A percentile compares a stretch with the other conserved stretches of the same genome.
Conservation (phyloP, 1,140 invertebrate genomes). For the Drosophila orosa region DNA sequence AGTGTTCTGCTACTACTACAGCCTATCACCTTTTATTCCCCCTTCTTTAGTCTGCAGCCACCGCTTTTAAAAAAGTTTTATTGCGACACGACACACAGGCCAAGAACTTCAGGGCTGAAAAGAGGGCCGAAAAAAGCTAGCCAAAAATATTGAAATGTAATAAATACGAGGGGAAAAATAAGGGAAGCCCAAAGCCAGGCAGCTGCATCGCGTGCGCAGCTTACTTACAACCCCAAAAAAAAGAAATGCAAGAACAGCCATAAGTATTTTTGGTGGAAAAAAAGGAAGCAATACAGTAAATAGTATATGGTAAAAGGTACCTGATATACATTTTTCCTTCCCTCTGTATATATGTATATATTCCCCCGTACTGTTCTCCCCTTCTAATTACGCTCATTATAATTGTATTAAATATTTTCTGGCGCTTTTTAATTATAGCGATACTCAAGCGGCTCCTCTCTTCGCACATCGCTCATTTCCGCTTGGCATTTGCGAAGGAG, state of each 20-base stretch:
- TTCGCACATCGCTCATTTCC: slow-evolving; percentile 31
- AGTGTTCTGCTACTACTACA: not conserved
- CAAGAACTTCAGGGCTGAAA: not conserved
- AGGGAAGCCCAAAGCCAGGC: not conserved
- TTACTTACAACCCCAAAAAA: slow-evolving; percentile 39
- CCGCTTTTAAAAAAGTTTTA: slow-evolving; percentile 55
- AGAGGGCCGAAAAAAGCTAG: slow-evolving; percentile 17
- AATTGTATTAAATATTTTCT: slow-evolving; percentile 72
- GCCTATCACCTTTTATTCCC: not conserved
- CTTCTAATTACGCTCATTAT: slow-evolving; percentile 71
- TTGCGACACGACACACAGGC: slow-evolving; percentile 52
- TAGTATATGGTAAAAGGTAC: not conserved
- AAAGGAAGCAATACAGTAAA: slow-evolving; percentile 12
- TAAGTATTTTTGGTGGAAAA: slow-evolving; percentile 1
- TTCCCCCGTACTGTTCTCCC: not conserved
- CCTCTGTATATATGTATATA: not conserved
- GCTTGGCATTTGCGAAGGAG: slow-evolving; percentile 48
- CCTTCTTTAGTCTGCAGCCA: not conserved
- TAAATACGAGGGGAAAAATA: slow-evolving; percentile 45
- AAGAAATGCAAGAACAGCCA: not conserved
- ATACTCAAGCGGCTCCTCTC: slow-evolving; percentile 2
- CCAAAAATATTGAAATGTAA: slow-evolving; percentile 76
- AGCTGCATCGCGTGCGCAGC: slow-evolving; percentile 70
- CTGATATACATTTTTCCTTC: slow-evolving; percentile 2
- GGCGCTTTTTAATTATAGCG: slow-evolving; percentile 68